Evolutionary conservation across 2,797 vertebrate genomes (phyloP).

Genomic region (Clamator glandarius): DNA sequence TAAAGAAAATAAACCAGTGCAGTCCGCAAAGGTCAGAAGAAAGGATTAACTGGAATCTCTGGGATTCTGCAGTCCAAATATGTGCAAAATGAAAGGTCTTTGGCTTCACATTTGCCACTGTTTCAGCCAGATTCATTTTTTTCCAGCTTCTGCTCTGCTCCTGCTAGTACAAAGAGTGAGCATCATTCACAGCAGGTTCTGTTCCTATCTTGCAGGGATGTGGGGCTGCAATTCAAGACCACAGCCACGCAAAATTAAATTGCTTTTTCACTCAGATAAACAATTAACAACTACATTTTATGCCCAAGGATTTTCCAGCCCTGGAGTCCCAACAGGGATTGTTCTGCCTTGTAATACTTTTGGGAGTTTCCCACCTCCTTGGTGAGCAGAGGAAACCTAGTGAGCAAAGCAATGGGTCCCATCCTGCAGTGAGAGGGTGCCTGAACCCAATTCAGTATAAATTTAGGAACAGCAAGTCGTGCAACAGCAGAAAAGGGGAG

Average conservation of each 20-base stretch:
- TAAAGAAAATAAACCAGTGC: neutral
- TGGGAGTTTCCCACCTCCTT: neutral
- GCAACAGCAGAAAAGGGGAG: neutral
- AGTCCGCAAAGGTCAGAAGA: neutral
- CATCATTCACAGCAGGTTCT: neutral
- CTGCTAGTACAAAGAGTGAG: accelerated
- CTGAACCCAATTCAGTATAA: neutral
- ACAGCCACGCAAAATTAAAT: accelerated
- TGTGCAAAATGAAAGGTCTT: neutral
- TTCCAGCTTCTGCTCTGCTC: neutral
- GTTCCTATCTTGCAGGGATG: neutral
- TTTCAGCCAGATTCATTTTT: neutral
- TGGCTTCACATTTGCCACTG: neutral
- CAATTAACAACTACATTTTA: neutral
- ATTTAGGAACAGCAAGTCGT: neutral
- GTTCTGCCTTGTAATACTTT: neutral
- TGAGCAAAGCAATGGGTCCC: neutral
- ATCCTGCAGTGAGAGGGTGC: neutral
- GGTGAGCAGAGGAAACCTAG: neutral
- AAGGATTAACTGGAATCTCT: conserved; percentile 2
- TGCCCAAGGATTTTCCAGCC: neutral
- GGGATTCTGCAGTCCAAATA: conserved; percentile 12
- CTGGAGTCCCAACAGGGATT: neutral
- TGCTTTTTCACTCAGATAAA: neutral
- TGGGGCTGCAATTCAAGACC: neutral